A percentile compares a stretch with the other conserved stretches of the same genome.
Conservation (phyloP, 64 coral and sea anemone genomes). For the Montipora foliosa region DNA sequence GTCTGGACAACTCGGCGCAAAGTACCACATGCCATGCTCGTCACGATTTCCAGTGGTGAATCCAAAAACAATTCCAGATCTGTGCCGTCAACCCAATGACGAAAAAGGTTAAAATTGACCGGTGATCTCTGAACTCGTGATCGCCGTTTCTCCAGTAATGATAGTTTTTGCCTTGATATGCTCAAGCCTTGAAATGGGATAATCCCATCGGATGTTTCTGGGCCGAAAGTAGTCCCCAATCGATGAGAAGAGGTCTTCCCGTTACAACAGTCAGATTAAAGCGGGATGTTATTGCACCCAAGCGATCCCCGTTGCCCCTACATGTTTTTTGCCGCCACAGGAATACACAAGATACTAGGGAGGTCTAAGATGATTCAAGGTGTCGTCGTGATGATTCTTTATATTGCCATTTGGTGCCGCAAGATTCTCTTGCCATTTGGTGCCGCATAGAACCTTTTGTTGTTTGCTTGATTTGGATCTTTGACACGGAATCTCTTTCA, state of each 20-base stretch:
- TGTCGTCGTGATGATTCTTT: background rate
- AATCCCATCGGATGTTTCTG: slow-evolving; percentile 66
- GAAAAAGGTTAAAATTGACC: no score
- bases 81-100: no score
- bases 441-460: slow-evolving; percentile 25
- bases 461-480: background rate
- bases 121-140: no score
- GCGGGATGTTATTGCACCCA: slow-evolving; percentile 53
- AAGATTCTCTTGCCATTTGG: slow-evolving; percentile 40
- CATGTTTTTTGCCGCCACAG: slow-evolving; percentile 55
- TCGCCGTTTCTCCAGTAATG: no score
- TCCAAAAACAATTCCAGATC: no score
- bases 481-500: background rate
- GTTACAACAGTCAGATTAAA: slow-evolving; percentile 65
- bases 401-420: slow-evolving; percentile 24
- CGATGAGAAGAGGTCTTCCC: slow-evolving; percentile 55
- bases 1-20: no score
- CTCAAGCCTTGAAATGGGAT: background rate
- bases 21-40: no score
- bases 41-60: no score
- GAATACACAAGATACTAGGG: slow-evolving; percentile 55
- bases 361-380: background rate
- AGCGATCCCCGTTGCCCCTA: slow-evolving; percentile 60
- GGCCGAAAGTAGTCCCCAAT: slow-evolving; percentile 59
- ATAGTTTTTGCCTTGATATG: background rate